Base-by-base conservation (phyloP, 37 sponge, comb jelly and placozoan species). In the Trichoplax adhaerens region DNA sequence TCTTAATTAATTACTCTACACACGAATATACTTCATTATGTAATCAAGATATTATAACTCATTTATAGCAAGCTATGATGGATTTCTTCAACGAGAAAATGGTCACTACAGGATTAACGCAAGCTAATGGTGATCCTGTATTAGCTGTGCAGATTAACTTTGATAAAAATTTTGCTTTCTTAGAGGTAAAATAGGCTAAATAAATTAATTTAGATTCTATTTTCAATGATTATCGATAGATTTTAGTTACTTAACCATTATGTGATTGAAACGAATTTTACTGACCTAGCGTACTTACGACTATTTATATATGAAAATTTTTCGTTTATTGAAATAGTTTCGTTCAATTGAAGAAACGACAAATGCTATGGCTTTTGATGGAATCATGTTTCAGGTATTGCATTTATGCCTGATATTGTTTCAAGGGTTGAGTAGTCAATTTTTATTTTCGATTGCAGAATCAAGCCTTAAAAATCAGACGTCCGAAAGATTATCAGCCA, bases 131-230 rank as follows among this genome's bases (percentile, higher is more conserved):
- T 2, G 74, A 83, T 74, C 99, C 99, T 63, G 93, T 89, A 0
- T 70, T 98, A 54, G 89, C 93, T 46, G 85, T 84, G 29, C 99
- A 98, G 77, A 92, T 98, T 77, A 98, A 98, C 62, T 84, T 89
- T 79, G 99, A 98, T 58, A 91, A 92, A 81, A 98, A 98, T 65
- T 98, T 98, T 83, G 99, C 99, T 12, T 98, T 98, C 73, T 70
- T 88, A 46, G 99, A 98, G 83, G 94, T 93, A 67, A 57, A 71
- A 10, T 46, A 29, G 29, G 29, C 29, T 29, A 29, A 29, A 29
- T 29, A 29, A 29, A 29, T 29, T 29, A 29, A 29, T 29, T 29
- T 29, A 0, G 29, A 29, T 29, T 29, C 29, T 29, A 29, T 29
- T 29, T 29, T 29, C 29, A 29, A 29, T 29, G 29, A 29, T 29